Conservation (phyloP, 2,888 invertebrate genomes). For the Drosophila falleni region DNA sequence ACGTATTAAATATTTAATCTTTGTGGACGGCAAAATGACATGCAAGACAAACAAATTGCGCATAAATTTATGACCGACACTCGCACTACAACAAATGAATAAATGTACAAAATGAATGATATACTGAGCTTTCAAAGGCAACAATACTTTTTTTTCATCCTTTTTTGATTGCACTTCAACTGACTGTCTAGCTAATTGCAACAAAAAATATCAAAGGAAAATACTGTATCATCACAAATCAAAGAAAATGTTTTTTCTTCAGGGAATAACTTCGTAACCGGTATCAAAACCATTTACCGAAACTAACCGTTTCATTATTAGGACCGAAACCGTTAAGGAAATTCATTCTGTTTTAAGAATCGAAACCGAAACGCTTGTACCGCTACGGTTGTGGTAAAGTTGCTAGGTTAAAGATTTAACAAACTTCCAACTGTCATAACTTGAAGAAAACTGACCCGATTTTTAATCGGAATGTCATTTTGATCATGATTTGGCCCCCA, state of each 20-base stretch:
- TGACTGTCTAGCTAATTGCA: conserved; percentile 10
- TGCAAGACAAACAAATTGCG: conserved; percentile 73
- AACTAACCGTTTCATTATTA: too few species aligned
- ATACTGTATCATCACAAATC: background rate
- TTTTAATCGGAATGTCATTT: too few species aligned
- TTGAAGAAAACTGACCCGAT: too few species aligned
- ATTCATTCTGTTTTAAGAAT: too few species aligned
- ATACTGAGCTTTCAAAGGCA: conserved; percentile 17
- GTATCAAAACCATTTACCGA: too few species aligned
- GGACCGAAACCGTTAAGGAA: too few species aligned
- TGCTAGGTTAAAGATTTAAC: too few species aligned
- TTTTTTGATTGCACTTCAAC: conserved; percentile 4
- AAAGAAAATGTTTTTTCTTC: background rate
- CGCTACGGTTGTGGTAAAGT: too few species aligned
- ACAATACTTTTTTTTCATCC: conserved; percentile 5
- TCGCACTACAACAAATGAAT: conserved; percentile 45
- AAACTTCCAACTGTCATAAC: too few species aligned
- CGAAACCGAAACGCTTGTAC: too few species aligned
- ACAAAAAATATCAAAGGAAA: background rate
- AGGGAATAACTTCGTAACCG: too few species aligned
- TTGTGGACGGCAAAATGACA: conserved; percentile 73
- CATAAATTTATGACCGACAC: conserved; percentile 65
- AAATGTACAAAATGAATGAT: conserved; percentile 47
- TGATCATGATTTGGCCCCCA: too few species aligned
- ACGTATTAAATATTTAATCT: conserved; percentile 70